Percentiles rank a stretch among this genome's conserved stretches.
phyloP scores from a whole-genome alignment of 1,140 invertebrate genomes.

The Danaus melanippus region DNA sequence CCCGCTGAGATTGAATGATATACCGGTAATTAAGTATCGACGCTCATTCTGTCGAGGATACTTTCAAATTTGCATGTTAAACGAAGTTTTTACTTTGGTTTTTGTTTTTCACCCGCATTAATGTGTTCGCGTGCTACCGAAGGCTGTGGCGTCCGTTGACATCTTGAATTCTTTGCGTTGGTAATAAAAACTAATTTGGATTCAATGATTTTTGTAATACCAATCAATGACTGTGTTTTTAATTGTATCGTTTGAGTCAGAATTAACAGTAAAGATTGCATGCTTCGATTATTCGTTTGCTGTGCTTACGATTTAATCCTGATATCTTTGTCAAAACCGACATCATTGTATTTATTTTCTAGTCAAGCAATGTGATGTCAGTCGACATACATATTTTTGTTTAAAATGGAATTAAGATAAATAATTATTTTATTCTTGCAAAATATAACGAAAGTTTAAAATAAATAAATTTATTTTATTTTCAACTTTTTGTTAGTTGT shows the following conservation, averaged over 20 bases:
- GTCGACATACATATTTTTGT: too few species aligned
- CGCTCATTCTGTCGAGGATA: conserved; percentile 64
- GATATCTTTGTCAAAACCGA: conserved; percentile 37
- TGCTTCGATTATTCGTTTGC: conserved; percentile 49
- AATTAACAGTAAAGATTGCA: conserved; percentile 66
- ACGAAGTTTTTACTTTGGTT: conserved; percentile 61
- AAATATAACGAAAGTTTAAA: background rate
- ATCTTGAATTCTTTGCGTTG: conserved; percentile 20
- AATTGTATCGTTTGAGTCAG: conserved; percentile 65
- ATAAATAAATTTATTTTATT: conserved; percentile 9
- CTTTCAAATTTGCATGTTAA: conserved; percentile 72
- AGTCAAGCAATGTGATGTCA: too few species aligned
- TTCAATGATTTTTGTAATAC: conserved; percentile 20
- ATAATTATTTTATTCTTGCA: background rate
- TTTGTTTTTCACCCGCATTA: conserved; percentile 63
- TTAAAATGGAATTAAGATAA: too few species aligned
- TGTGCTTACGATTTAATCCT: conserved; percentile 44
- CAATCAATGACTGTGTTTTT: conserved; percentile 47
- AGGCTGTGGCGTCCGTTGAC: conserved; percentile 32
- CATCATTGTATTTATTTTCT: conserved; percentile 8
- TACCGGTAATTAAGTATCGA: conserved; percentile 70
- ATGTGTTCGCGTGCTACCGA: conserved; percentile 52
- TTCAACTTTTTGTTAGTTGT: conserved; percentile 19
- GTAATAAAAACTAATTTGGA: conserved; percentile 8
- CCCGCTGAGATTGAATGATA: conserved; percentile 62